Conservation (phyloP, 2,888 invertebrate genomes). For the Danaus chrysippus region DNA sequence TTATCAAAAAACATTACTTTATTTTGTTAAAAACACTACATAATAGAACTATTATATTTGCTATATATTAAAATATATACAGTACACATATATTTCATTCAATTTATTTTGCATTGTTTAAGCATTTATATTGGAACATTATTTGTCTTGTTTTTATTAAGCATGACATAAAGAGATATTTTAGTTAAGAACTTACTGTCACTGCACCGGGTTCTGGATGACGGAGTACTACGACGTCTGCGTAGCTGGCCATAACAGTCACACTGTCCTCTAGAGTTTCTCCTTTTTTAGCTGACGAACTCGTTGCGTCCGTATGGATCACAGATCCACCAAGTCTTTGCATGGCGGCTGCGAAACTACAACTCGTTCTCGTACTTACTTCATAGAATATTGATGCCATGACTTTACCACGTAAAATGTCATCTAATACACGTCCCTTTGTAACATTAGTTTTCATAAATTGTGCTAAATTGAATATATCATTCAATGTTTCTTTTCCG, state of each 20-base stretch:
- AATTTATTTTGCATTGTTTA: too few relatives aligned
- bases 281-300: constrained; percentile 97
- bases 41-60: too few relatives aligned
- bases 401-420: constrained; percentile 93
- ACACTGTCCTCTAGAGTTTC: constrained; percentile 95
- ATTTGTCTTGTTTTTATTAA: too few relatives aligned
- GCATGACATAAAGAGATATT: too few relatives aligned
- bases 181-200: constrained; percentile 77
- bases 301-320: constrained; percentile 92
- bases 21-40: too few relatives aligned
- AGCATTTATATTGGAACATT: too few relatives aligned
- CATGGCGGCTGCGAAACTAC: constrained; percentile 98
- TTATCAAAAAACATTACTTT: too few relatives aligned
- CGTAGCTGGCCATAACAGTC: constrained; percentile 92
- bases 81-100: too few relatives aligned
- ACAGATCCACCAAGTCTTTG: constrained; percentile 96
- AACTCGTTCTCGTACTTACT: constrained; percentile 96
- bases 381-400: constrained; percentile 99
- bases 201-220: constrained; percentile 97
- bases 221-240: constrained; percentile 95
- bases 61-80: too few relatives aligned
- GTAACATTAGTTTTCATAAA: constrained; percentile 88
- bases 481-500: constrained; percentile 92
- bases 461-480: constrained; percentile 96
- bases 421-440: constrained; percentile 90